Base-by-base conservation (phyloP, 2,888 invertebrate species). In the Apamea crenata region DNA sequence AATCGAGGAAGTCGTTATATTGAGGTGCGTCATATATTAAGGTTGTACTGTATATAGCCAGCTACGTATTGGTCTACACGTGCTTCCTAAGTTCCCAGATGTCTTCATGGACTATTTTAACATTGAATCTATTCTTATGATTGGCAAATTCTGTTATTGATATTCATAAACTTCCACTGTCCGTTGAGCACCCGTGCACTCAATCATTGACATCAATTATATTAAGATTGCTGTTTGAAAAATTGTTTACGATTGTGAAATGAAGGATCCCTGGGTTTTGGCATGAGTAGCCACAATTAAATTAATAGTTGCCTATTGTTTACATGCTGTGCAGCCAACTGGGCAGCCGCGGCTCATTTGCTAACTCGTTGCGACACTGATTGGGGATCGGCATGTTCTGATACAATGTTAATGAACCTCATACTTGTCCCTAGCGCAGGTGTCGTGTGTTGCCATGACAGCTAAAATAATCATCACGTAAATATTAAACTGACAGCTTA, bases 231-330 rank as follows among this genome's bases (percentile, higher is more conserved):
- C 65, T 67, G 69, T 88, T 87, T 85, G 81, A 80, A 85, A 85
- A 87, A 86, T 78, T 69, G 18, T 29, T 74, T 74, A 75, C 71
- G 59, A 81, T 87, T 89, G 78, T 83, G 80, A 87, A 88, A 88
- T 87, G 76, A 81, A 84, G 85, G 83, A 80, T 84, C 79, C 80
- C 82, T 72, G 86, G 74, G 78, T 83, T 84, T 89, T 89, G 89
- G 89, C 89, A 89, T 85, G 80, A 77, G 81, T 40, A 71, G 59
- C 71, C 72, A 65, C 84, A 74, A 83, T 85, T 88, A 77, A 83
- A 88, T 81, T 78, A 84, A 84, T 87, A 67, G 82, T 79, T 77
- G 74, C 71, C 83, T 89, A 88, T 89, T 89, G 89, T 88, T 89
- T 89, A 89, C 90, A 87, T 86, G 84, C 53, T 73, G 18, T 70